Evolutionary conservation across 2,888 invertebrate genomes (phyloP).

Genomic region (Lithophane ornitopus): DNA sequence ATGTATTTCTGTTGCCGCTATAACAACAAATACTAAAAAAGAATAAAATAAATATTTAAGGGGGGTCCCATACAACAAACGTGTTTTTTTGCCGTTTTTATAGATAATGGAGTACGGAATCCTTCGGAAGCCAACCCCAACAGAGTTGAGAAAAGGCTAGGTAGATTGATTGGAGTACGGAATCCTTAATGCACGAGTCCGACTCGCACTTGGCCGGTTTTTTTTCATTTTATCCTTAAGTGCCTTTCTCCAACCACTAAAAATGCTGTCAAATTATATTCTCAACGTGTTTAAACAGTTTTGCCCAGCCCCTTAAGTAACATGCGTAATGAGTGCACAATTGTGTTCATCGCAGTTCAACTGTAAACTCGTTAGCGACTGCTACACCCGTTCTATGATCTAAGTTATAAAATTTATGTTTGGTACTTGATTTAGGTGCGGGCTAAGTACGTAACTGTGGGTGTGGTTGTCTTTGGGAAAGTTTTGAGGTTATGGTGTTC

Average conservation of each 20-base stretch:
- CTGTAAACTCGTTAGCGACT: conserved; percentile 81
- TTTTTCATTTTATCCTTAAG: neutral
- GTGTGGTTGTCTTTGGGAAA: neutral
- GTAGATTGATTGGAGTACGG: no score
- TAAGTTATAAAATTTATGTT: conserved; percentile 58
- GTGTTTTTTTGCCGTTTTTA: no score
- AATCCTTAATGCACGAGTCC: no score
- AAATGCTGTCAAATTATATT: neutral
- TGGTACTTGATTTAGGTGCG: conserved; percentile 36
- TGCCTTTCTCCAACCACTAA: neutral
- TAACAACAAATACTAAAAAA: no score
- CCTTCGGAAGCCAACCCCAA: no score
- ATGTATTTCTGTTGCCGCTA: no score
- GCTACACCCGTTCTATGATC: conserved; percentile 67
- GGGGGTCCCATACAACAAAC: no score
- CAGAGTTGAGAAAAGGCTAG: no score
- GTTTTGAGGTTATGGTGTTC: neutral
- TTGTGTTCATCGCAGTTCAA: conserved; percentile 74
- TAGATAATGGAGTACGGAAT: no score
- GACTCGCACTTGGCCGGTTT: no score
- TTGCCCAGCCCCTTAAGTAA: conserved; percentile 20
- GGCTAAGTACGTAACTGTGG: conserved; percentile 5
- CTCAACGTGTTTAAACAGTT: neutral
- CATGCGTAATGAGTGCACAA: conserved; percentile 67
- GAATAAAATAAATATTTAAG: no score